Evolutionary conservation across 1,140 invertebrate genomes (phyloP).

Genomic region (Drosophila kurseongensis): DNA sequence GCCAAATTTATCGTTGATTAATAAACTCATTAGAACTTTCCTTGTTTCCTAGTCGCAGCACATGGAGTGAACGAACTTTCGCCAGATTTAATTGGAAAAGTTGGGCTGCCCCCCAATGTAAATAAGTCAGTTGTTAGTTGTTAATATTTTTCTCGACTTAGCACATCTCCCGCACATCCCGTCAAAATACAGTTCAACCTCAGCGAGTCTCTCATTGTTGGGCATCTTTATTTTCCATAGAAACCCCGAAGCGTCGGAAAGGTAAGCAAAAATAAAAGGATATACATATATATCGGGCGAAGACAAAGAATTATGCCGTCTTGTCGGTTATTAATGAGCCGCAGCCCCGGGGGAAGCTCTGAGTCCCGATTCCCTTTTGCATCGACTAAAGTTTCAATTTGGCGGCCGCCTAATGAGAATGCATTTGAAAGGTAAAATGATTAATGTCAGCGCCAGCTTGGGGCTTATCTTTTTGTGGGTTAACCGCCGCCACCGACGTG

Average conservation of each 20-base stretch:
- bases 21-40: conserved; percentile 81
- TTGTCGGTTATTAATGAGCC: conserved; percentile 60
- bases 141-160: conserved; percentile 27
- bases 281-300: conserved; percentile 14
- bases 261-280: conserved; percentile 18
- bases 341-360: conserved; percentile 12
- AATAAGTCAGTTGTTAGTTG: conserved; percentile 41
- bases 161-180: conserved; percentile 9
- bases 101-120: conserved; percentile 19
- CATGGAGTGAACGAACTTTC: conserved; percentile 36
- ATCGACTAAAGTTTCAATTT: conserved; percentile 51
- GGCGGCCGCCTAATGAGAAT: conserved; percentile 38
- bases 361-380: conserved; percentile 26
- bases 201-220: conserved; percentile 24
- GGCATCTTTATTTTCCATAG: conserved; percentile 20
- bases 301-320: conserved; percentile 58
- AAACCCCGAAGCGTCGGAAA: conserved; percentile 25
- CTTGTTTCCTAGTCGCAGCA: conserved; percentile 49
- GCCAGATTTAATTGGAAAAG: conserved; percentile 74
- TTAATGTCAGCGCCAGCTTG: conserved; percentile 42
- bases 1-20: conserved; percentile 68
- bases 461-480: conserved; percentile 34
- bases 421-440: conserved; percentile 57
- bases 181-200: conserved; percentile 9
- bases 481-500: conserved; percentile 25